Evolutionary conservation across 30 jellyfish, hydroid and myxozoan species (phyloP).

Genomic region (Hydractinia symbiolongicarpus): DNA sequence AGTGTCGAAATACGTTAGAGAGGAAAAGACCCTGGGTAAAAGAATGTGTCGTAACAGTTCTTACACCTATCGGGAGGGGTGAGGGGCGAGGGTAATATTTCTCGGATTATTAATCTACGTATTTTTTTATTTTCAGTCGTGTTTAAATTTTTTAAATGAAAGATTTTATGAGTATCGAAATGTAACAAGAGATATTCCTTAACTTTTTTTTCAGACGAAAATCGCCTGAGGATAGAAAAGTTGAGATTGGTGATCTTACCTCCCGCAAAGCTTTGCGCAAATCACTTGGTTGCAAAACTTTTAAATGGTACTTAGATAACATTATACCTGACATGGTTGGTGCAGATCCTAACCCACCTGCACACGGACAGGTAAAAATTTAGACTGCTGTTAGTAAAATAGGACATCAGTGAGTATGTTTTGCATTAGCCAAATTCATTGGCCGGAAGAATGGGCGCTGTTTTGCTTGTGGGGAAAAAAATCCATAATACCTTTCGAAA

Average conservation of each 20-base stretch:
- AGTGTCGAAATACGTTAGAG: background rate
- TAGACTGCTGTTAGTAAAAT: background rate
- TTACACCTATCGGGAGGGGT: background rate
- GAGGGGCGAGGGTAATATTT: too few species aligned
- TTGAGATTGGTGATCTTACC: slow-evolving; percentile 33
- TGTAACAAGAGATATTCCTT: background rate
- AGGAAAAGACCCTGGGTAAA: background rate
- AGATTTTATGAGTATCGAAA: background rate
- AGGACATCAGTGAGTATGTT: background rate
- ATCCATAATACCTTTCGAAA: too few species aligned
- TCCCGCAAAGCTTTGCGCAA: slow-evolving; percentile 22
- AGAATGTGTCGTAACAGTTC: background rate
- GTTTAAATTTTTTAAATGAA: background rate
- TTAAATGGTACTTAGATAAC: slow-evolving; percentile 33
- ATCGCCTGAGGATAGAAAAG: slow-evolving; percentile 45
- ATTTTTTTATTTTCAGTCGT: background rate
- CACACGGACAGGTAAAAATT: slow-evolving; percentile 33
- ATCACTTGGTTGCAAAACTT: slow-evolving; percentile 17
- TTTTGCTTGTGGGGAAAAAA: too few species aligned
- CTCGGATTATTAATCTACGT: background rate
- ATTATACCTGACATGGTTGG: slow-evolving; percentile 28
- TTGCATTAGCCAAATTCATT: too few species aligned
- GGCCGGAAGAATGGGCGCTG: too few species aligned
- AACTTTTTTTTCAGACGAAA: background rate
- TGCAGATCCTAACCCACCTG: slow-evolving; percentile 42